A percentile compares a stretch with the other conserved stretches of the same genome.
Evolutionary conservation across 2,797 vertebrate species (phyloP).

Genomic region (Premnoplex brunnescens): DNA sequence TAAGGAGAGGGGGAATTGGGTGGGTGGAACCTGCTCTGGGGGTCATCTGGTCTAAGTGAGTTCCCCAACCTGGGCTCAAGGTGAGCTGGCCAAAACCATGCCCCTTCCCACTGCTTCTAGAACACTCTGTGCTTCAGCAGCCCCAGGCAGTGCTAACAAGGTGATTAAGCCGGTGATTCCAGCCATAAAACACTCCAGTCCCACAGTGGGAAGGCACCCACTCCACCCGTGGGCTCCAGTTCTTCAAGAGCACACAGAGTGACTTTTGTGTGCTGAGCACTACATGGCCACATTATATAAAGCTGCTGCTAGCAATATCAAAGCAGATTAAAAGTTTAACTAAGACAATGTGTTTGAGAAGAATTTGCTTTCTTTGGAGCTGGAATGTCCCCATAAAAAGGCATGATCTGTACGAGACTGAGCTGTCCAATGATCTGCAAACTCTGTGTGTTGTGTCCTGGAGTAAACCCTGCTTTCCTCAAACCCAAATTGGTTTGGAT

Average conservation of each 20-base stretch:
- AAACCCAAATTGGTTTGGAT: conserved; percentile 56
- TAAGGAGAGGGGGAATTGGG: background rate
- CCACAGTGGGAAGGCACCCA: background rate
- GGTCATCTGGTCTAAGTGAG: background rate
- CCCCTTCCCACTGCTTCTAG: background rate
- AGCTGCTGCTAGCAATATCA: conserved; percentile 68
- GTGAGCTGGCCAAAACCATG: background rate
- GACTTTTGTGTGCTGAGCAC: background rate
- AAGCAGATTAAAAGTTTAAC: conserved; percentile 75
- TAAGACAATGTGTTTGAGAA: conserved; percentile 74
- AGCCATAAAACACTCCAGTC: background rate
- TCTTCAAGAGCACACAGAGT: background rate
- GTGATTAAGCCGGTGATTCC: background rate
- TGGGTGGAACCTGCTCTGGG: background rate
- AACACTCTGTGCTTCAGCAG: background rate
- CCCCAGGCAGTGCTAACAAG: background rate
- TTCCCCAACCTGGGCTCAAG: background rate
- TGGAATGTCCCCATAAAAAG: conserved; percentile 79
- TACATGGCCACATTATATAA: conserved; percentile 51
- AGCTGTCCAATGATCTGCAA: conserved; percentile 52
- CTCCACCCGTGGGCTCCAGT: background rate
- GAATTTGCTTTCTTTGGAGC: conserved; percentile 76
- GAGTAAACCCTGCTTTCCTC: conserved; percentile 66
- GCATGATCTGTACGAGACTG: conserved; percentile 59
- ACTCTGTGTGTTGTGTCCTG: conserved; percentile 44